phyloP scores from a whole-genome alignment of 2,113 vertebrate species.

The Colossoma macropomum region DNA sequence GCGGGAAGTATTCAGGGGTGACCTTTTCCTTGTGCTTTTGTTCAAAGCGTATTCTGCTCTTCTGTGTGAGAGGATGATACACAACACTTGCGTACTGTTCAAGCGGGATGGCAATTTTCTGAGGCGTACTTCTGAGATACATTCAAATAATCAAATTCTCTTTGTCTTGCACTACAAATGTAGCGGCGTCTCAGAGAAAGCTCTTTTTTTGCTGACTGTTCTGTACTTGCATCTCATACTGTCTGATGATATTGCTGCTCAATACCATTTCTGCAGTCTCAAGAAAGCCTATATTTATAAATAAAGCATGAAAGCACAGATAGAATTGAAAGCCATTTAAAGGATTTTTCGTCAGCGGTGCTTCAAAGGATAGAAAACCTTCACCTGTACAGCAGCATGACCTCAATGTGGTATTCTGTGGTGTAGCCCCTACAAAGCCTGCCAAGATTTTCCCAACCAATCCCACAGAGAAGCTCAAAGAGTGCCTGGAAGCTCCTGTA shows the following conservation, averaged over 20 bases:
- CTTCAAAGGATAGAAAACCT: constrained; percentile 29
- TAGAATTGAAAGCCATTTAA: constrained; percentile 17
- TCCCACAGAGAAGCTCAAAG: constrained; percentile 28
- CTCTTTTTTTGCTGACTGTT: not conserved
- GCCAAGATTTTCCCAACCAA: constrained; percentile 22
- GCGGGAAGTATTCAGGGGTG: constrained; percentile 2
- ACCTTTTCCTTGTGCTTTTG: constrained; percentile 18
- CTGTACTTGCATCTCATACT: not conserved
- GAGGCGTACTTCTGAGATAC: not conserved
- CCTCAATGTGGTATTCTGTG: constrained; percentile 19
- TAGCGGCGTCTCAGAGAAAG: not conserved
- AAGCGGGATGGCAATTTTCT: constrained; percentile 2
- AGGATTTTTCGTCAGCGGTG: constrained; percentile 10
- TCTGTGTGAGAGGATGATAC: not conserved
- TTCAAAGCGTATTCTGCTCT: constrained; percentile 16
- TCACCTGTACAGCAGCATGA: not conserved
- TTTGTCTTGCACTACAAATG: not conserved
- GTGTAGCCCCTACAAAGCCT: constrained; percentile 17
- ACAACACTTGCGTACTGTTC: not conserved
- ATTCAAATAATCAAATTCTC: constrained; percentile 14
- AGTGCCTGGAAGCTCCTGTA: constrained; percentile 21
- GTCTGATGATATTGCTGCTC: not conserved
- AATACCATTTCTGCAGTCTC: not conserved
- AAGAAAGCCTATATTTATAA: constrained; percentile 6
- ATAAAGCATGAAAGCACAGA: not conserved